Percentiles rank a stretch among this genome's conserved stretches.
phyloP scores from a whole-genome alignment of 2,797 vertebrate species.

The Galaxias olidus region DNA sequence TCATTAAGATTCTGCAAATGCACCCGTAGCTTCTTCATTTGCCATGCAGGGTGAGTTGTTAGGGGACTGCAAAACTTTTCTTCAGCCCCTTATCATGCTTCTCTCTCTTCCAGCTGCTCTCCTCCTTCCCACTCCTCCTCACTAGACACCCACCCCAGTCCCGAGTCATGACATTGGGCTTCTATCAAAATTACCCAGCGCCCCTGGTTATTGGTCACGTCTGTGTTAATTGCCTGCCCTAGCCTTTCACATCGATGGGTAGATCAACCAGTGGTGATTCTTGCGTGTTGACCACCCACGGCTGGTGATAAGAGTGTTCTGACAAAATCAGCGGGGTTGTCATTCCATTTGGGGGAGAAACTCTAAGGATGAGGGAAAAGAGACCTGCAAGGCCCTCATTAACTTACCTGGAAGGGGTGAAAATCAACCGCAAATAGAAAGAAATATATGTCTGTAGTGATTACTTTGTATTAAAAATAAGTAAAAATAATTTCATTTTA shows the following conservation, averaged over 20 bases:
- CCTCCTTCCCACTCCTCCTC: neutral
- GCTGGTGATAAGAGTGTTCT: too few relatives aligned
- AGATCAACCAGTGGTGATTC: neutral
- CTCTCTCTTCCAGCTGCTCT: constrained; percentile 45
- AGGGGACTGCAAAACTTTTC: constrained; percentile 43
- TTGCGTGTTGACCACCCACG: too few relatives aligned
- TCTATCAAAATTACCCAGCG: constrained; percentile 51
- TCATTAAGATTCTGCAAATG: constrained; percentile 14
- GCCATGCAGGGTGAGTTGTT: constrained; percentile 56
- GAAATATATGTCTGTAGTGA: too few relatives aligned
- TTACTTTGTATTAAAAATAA: too few relatives aligned
- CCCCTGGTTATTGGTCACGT: constrained; percentile 54
- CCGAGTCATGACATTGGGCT: constrained; percentile 50
- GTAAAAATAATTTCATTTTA: too few relatives aligned
- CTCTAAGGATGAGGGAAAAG: too few relatives aligned
- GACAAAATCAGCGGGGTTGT: too few relatives aligned
- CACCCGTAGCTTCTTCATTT: constrained; percentile 48
- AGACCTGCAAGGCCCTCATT: too few relatives aligned
- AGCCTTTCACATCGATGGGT: constrained; percentile 59
- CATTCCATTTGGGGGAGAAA: too few relatives aligned
- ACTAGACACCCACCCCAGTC: constrained; percentile 1
- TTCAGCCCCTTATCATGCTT: constrained; percentile 54
- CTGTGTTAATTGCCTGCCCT: constrained; percentile 49
- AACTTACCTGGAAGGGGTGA: too few relatives aligned
- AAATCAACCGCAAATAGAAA: too few relatives aligned